Base-by-base conservation (phyloP, 2,113 vertebrate genomes). In the Oncorhynchus keta region DNA sequence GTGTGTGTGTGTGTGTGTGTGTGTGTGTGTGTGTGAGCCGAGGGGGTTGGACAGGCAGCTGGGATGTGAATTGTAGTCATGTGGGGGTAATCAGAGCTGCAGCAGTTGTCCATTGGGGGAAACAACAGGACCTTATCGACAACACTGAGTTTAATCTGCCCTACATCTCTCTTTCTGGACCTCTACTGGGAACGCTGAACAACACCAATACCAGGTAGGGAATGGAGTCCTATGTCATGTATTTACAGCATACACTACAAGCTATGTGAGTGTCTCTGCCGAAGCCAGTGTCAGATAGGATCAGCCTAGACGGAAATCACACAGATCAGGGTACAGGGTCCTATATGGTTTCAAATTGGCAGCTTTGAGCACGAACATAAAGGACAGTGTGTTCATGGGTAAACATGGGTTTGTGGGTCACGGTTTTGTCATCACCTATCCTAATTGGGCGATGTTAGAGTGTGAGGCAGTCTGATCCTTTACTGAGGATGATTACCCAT, bases 401-500 rank as follows among this genome's bases (percentile, higher is more conserved):
- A 32, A 30, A 30, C 14, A 14, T 13, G 65, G 24, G 22, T 8
- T 49, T 16, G 22, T n/a, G 70, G 3, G 70, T 39, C 67, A 39
- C 32, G 45, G 8, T 65, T 64, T 61, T 70, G 72, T 78, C 72
- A 65, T 49, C 65, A 59, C 39, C 16, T n/a, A 75, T 45, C 45
- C 20, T 70, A 55, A 55, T 55, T 64, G 35, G 35, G 35, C 7
- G 35, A 8, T 35, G 35, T 35, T 35, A 35, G 35, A 35, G 35
- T 28, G 69, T 70, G 22, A 14, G 49, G 30, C 32, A 48, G 59
- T 3, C 22, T 72, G 35, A 64, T 79, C 70, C 16, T 65, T 74
- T 68, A 72, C 76, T 79, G 57, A 74, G 32, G 51, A 32, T 48
- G 14, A 61, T 82, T 72, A 75, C 51, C 67, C 61, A 64, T 68